A percentile compares a stretch with the other conserved stretches of the same genome.
phyloP scores from a whole-genome alignment of 1,140 invertebrate species.

The Drosophila sproati region DNA sequence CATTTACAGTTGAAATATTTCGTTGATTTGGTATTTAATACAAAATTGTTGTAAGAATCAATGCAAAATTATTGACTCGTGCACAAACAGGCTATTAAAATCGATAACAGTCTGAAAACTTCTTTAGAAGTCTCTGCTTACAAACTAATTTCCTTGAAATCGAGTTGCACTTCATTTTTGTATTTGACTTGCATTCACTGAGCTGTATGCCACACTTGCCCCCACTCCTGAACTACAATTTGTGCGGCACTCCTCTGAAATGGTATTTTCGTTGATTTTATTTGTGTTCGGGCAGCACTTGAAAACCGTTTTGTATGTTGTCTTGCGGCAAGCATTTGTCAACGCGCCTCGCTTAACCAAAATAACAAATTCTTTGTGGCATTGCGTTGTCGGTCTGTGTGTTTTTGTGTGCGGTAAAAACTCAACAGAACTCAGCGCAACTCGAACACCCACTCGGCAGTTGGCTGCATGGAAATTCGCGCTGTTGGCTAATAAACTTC shows the following conservation, averaged over 20 bases:
- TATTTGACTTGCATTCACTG: not conserved
- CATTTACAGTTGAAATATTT: not conserved
- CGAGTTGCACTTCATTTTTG: not conserved
- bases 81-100: not conserved
- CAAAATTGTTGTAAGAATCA: slow-evolving; percentile 5
- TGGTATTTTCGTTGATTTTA: not conserved
- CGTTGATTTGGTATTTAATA: not conserved
- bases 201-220: too few species aligned
- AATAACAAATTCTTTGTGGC: slow-evolving; percentile 11
- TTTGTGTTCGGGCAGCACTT: slow-evolving; percentile 23
- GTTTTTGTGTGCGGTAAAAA: slow-evolving; percentile 3
- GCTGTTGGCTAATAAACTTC: slow-evolving; percentile 60
- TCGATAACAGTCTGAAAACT: slow-evolving; percentile 5
- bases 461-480: slow-evolving; percentile 23
- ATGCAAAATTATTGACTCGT: not conserved
- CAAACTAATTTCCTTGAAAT: not conserved
- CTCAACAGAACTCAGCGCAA: slow-evolving; percentile 9
- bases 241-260: not conserved
- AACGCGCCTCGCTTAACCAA: slow-evolving; percentile 34
- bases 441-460: slow-evolving; percentile 55
- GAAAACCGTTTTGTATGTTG: slow-evolving; percentile 35
- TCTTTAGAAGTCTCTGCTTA: too few species aligned
- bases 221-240: too few species aligned
- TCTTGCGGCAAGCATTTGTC: slow-evolving; percentile 49
- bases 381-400: slow-evolving; percentile 2